Percentiles rank a stretch among this genome's conserved stretches.
Conservation (phyloP, 2,797 vertebrate genomes). For the Anolis apletophallus region DNA sequence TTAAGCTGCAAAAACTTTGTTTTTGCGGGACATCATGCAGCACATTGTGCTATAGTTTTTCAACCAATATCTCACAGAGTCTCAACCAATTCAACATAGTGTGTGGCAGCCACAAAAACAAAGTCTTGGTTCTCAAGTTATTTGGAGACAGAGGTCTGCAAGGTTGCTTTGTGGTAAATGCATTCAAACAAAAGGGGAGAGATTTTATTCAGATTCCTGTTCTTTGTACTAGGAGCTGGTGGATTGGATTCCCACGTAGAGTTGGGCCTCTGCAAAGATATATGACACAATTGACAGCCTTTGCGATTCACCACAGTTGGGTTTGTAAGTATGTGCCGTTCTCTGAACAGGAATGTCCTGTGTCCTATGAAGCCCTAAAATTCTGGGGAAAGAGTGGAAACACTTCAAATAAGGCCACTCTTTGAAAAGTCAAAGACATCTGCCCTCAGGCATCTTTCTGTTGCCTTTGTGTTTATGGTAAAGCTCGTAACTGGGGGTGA, state of each 20-base stretch:
- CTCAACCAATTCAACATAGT: too few species aligned
- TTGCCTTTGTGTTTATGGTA: conserved; percentile 19
- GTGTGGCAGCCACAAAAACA: too few species aligned
- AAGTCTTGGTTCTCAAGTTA: too few species aligned
- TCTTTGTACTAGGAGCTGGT: neutral
- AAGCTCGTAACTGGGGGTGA: conserved; percentile 2
- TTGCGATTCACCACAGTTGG: neutral
- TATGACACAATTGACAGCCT: neutral
- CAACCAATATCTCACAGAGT: too few species aligned
- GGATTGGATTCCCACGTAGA: neutral
- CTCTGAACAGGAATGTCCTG: neutral
- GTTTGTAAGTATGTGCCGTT: too few species aligned
- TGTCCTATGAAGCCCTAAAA: neutral
- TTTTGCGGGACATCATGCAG: too few species aligned
- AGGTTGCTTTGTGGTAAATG: neutral
- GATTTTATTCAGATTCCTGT: neutral
- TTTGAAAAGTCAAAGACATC: conserved; percentile 19
- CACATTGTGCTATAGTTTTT: too few species aligned
- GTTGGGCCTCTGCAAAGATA: neutral
- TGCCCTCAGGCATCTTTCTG: conserved; percentile 10
- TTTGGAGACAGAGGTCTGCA: too few species aligned
- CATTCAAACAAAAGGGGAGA: too few species aligned
- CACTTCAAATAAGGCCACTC: neutral
- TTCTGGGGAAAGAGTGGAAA: neutral
- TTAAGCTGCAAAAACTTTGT: too few species aligned